These are phyloP conservation scores for Nettapus auritus DNA, from an alignment of 2,113 vertebrate genomes.

Conservation along the genomic window DNA sequence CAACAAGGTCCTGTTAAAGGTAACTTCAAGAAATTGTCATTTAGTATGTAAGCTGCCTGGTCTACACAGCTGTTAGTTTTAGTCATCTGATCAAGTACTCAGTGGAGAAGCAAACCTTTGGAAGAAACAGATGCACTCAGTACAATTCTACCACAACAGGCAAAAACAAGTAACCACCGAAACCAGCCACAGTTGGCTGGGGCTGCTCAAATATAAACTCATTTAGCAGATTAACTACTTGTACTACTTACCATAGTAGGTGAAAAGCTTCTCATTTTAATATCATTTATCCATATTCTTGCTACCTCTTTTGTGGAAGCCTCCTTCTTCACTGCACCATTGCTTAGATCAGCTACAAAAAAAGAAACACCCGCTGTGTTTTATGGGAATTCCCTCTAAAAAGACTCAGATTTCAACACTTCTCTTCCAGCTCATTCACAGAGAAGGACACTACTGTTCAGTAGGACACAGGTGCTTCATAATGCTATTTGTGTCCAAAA, in stretches of 20 bases:
- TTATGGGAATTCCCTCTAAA: slow-evolving; percentile 12
- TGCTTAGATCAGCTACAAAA: slow-evolving; percentile 90
- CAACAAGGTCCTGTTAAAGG: neutral
- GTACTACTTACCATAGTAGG: slow-evolving; percentile 83
- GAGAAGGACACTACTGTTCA: neutral
- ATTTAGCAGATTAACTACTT: neutral
- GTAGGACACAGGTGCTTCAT: neutral
- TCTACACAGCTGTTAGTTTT: neutral
- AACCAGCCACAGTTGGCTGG: neutral
- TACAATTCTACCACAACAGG: neutral
- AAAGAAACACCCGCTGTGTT: neutral
- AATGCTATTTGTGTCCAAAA: neutral
- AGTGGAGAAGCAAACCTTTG: neutral
- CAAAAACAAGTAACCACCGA: neutral
- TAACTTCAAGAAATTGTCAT: neutral
- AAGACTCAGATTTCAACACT: neutral
- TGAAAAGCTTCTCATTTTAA: slow-evolving; percentile 92
- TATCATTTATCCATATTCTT: slow-evolving; percentile 93
- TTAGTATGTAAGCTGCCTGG: neutral
- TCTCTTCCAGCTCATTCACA: no score
- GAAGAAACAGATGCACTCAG: neutral
- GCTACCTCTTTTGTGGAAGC: slow-evolving; percentile 89
- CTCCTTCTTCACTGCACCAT: slow-evolving; percentile 94
- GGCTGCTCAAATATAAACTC: neutral
- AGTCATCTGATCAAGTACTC: neutral